Conservation (phyloP, 2,888 invertebrate species). For the Caenorhabditis uteleia region DNA sequence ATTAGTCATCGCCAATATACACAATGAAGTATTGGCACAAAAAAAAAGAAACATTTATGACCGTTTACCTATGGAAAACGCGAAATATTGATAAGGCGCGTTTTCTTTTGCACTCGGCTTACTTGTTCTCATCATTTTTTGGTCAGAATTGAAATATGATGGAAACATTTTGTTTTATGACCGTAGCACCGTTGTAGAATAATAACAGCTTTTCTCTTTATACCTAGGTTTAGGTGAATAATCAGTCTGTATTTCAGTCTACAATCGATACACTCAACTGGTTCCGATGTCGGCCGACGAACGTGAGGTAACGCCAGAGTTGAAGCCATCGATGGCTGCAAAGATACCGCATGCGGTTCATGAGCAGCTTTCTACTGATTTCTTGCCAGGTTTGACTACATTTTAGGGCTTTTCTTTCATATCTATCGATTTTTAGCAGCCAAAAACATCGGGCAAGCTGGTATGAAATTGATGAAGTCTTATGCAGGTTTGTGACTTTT, state of each 20-base stretch:
- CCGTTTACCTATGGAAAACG: too few relatives aligned
- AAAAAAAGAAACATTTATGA: too few relatives aligned
- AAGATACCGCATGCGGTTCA: conserved; percentile 36
- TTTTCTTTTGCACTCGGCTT: too few relatives aligned
- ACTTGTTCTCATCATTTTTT: too few relatives aligned
- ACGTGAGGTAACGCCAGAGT: conserved; percentile 17
- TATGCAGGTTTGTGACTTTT: conserved; percentile 27
- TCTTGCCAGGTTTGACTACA: conserved; percentile 36
- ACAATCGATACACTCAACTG: conserved; percentile 21
- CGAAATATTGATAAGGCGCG: too few relatives aligned
- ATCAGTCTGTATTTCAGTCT: conserved; percentile 17
- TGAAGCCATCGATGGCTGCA: conserved; percentile 23
- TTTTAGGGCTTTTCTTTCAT: neutral
- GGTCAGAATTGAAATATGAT: too few relatives aligned
- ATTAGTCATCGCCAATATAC: too few relatives aligned
- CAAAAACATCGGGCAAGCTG: conserved; percentile 38
- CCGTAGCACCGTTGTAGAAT: too few relatives aligned
- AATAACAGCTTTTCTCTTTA: too few relatives aligned
- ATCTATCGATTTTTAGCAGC: conserved; percentile 22
- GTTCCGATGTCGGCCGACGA: conserved; percentile 40
- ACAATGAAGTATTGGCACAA: too few relatives aligned
- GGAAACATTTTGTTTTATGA: too few relatives aligned
- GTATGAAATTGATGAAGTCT: conserved; percentile 32
- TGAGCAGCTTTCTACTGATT: conserved; percentile 35
- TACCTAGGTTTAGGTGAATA: too few relatives aligned